phyloP scores from a whole-genome alignment of 2,797 vertebrate species.

The Cyclopterus lumpus region DNA sequence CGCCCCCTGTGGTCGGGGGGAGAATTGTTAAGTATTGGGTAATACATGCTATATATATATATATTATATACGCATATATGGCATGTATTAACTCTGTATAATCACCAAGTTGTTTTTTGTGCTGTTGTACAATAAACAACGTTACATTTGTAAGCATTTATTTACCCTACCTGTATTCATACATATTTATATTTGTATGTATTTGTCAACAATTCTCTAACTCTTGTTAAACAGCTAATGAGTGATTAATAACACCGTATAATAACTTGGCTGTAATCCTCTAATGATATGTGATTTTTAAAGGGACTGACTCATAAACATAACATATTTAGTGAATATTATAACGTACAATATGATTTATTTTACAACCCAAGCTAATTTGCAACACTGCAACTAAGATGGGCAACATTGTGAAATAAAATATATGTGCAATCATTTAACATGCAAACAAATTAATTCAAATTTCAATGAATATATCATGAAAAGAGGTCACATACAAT shows the following conservation, averaged over 20 bases:
- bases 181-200: background rate
- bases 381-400: background rate
- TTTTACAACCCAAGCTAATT: background rate
- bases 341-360: background rate
- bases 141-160: no score
- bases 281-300: background rate
- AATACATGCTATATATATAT: no score
- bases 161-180: background rate
- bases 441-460: background rate
- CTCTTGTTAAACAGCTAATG: background rate
- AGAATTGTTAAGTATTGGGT: background rate
- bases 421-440: background rate
- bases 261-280: background rate
- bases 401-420: background rate
- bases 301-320: background rate
- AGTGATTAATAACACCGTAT: background rate
- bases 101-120: no score
- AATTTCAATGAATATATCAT: background rate
- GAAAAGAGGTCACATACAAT: no score
- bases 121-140: no score
- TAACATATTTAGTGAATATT: background rate
- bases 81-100: background rate
- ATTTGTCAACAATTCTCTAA: background rate
- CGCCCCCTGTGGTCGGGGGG: conserved; percentile 51
- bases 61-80: no score